A percentile compares a stretch with the other conserved stretches of the same genome.
Evolutionary conservation across 2,113 vertebrate species (phyloP).

Genomic region (Erythrocercus mccallii): DNA sequence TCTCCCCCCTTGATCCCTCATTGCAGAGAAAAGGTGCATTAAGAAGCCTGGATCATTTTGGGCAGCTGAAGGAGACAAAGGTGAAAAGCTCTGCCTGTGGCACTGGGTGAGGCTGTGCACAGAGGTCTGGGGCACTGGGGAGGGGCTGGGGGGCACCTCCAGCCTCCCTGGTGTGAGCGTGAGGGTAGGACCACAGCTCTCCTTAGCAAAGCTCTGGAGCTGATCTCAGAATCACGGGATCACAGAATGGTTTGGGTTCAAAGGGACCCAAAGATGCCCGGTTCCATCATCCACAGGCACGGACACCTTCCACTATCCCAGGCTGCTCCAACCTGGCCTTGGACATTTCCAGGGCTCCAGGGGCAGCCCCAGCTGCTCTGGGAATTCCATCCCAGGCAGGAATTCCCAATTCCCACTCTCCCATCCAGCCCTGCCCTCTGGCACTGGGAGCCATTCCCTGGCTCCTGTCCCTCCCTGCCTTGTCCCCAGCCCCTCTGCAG

Average conservation of each 20-base stretch:
- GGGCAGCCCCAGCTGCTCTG: not conserved
- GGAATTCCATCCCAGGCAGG: not conserved
- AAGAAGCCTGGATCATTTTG: not conserved
- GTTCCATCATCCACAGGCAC: not conserved
- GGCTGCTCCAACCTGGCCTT: not conserved
- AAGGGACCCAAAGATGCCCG: accelerated
- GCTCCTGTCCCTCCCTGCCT: not conserved
- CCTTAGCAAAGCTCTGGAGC: accelerated
- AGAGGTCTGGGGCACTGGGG: not conserved
- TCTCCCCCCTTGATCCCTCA: not conserved
- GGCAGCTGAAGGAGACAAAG: not conserved
- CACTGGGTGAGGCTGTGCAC: not conserved
- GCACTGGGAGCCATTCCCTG: not conserved
- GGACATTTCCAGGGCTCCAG: not conserved
- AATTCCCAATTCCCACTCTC: not conserved
- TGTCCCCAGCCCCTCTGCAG: not conserved
- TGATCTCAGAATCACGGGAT: not conserved
- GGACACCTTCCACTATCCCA: accelerated
- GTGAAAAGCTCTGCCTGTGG: not conserved
- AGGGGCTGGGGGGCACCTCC: not conserved
- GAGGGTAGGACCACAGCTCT: not conserved
- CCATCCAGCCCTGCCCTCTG: not conserved
- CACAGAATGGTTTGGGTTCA: not conserved
- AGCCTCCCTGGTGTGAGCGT: accelerated
- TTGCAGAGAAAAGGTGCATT: not conserved